These are phyloP conservation scores for Synergus umbraculus DNA, from an alignment of 2,888 invertebrate genomes.

Conservation along the genomic window DNA sequence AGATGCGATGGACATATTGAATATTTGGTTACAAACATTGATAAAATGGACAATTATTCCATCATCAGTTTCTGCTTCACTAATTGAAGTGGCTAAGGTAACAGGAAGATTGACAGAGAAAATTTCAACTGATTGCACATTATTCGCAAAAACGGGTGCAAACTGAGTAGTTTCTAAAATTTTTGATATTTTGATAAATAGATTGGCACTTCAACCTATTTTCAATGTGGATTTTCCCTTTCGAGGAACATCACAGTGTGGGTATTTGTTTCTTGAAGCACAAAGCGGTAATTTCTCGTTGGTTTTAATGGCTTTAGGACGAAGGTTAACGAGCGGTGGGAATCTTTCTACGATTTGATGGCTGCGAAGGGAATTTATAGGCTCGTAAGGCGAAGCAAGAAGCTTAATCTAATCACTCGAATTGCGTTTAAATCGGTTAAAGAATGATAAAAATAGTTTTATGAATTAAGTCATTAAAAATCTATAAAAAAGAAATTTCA, in stretches of 20 bases:
- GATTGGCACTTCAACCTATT: background rate
- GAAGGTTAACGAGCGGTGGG: background rate
- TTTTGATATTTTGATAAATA: background rate
- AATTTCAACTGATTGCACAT: background rate
- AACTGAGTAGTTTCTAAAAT: background rate
- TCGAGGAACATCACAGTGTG: background rate
- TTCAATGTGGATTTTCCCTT: background rate
- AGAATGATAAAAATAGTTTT: background rate
- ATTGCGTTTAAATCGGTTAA: background rate
- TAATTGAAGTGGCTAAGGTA: background rate
- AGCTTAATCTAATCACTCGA: background rate
- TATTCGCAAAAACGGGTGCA: background rate
- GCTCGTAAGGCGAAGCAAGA: background rate
- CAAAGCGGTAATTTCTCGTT: background rate
- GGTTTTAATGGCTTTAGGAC: background rate
- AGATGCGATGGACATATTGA: background rate
- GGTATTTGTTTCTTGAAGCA: background rate
- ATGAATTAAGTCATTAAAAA: background rate
- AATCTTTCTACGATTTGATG: constrained; percentile 5
- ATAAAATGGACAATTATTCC: background rate
- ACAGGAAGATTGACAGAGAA: background rate
- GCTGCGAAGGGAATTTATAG: background rate
- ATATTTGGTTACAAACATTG: background rate
- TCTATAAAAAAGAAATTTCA: background rate
- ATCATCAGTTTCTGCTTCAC: background rate